Base-by-base conservation (phyloP, 2,797 vertebrate genomes). In the Phataginus tetradactyla region DNA sequence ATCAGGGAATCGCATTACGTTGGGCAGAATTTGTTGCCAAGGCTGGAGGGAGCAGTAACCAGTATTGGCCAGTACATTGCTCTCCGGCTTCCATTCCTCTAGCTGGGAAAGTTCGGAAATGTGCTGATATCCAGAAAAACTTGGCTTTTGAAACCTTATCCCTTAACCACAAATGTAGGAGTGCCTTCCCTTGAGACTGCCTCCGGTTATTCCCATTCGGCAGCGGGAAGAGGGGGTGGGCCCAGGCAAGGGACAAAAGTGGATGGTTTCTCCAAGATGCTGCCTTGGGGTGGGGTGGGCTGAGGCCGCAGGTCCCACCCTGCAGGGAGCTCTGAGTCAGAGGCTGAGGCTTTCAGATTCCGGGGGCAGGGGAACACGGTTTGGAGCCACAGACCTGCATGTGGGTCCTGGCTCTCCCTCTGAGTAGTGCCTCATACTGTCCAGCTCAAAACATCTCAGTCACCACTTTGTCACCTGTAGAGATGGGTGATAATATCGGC, bases 71-170 rank as follows among this genome's bases (percentile, higher is more conserved):
- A 34, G 29, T 59, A 29, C 12, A 3, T 11, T 78, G 39, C 18
- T 88, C 68, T 37, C 77, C 9, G 59, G 57, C 42, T 93, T 78
- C 91, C 13, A 17, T 20, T 92, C 27, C 17, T 80, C 21, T 42
- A 93, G n/a, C 12, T 91, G 45, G 63, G 78, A 77, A 90, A 95
- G 71, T 29, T 37, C 66, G 72, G 68, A 91, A 45, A 71, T 39
- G 21, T 59, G 69, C 21, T 75, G 18, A 86, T 91, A 71, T 86
- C 49, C 20, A 53, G 80, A 91, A 88, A 71, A 78, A 13, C 9
- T 85, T 90, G 85, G 23, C 29, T 20, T 92, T 29, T 32, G 77
- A 95, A 96, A 81, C 39, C 66, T 57, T 74, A 69, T 14, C 10
- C 25, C n/a, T 61, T 23, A 66, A 88, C 72, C 51, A 49, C 39